These are phyloP conservation scores for Copidosoma floridanum DNA, from an alignment of 1,140 invertebrate species.

Conservation along the genomic window DNA sequence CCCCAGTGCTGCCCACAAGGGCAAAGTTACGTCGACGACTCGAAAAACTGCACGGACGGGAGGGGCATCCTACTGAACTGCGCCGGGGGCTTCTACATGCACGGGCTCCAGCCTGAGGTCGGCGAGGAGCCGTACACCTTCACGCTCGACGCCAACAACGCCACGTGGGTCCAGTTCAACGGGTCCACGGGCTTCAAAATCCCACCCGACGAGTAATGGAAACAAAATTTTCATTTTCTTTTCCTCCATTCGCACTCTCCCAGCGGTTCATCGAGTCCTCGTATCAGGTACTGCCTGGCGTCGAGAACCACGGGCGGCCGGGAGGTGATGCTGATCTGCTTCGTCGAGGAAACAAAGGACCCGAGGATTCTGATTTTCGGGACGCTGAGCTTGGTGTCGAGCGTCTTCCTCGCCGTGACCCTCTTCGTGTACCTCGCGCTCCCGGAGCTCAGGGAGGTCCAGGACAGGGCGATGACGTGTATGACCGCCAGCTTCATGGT, in stretches of 20 bases:
- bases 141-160: conserved; percentile 11
- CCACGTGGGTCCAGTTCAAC: too few relatives aligned
- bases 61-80: conserved; percentile 30
- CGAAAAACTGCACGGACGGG: conserved; percentile 36
- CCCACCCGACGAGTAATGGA: too few relatives aligned
- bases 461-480: conserved; percentile 56
- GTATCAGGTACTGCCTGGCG: conserved; percentile 56
- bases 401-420: conserved; percentile 60
- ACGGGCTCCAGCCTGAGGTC: conserved; percentile 18
- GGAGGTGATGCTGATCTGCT: conserved; percentile 55
- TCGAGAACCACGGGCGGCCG: background rate
- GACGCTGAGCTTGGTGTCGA: conserved; percentile 58
- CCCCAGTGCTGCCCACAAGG: conserved; percentile 21
- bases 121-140: conserved; percentile 21
- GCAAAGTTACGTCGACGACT: conserved; percentile 16
- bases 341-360: conserved; percentile 35
- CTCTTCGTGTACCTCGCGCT: conserved; percentile 60
- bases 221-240: background rate
- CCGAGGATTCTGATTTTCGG: conserved; percentile 50
- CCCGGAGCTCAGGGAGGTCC: conserved; percentile 59
- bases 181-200: too few relatives aligned
- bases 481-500: conserved; percentile 56
- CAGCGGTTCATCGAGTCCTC: too few relatives aligned
- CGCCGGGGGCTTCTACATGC: conserved; percentile 10
- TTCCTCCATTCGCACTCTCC: too few relatives aligned